Evolutionary conservation across 2,888 invertebrate genomes (phyloP).

Genomic region (Cryptocephalus moraei): DNA sequence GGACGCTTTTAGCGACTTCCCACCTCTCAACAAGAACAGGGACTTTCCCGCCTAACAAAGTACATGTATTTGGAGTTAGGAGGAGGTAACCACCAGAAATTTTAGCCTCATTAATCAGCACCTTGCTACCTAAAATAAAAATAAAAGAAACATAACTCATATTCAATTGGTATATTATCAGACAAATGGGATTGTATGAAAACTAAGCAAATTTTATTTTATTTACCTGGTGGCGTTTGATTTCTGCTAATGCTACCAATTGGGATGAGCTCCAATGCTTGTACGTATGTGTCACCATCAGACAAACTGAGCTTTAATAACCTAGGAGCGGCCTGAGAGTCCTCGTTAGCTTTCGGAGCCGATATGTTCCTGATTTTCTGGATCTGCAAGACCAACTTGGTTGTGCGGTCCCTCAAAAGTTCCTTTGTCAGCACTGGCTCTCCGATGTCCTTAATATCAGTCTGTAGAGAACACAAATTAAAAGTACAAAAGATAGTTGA

Average conservation of each 20-base stretch:
- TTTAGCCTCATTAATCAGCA: slow-evolving; percentile 55
- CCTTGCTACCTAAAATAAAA: slow-evolving; percentile 47
- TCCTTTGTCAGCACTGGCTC: slow-evolving; percentile 62
- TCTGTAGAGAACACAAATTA: slow-evolving; percentile 38
- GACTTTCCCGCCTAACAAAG: slow-evolving; percentile 77
- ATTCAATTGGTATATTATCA: too few species aligned
- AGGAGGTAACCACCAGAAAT: slow-evolving; percentile 53
- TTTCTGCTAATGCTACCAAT: slow-evolving; percentile 57
- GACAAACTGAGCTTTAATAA: slow-evolving; percentile 76
- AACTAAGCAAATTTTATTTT: too few species aligned
- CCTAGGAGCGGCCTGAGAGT: slow-evolving; percentile 69
- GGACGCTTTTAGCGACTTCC: slow-evolving; percentile 51
- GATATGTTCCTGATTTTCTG: slow-evolving; percentile 80
- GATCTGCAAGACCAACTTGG: slow-evolving; percentile 68
- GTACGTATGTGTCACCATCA: slow-evolving; percentile 71
- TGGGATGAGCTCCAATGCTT: slow-evolving; percentile 67
- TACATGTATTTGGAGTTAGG: slow-evolving; percentile 55
- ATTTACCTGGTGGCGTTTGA: slow-evolving; percentile 65
- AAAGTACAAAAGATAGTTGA: too few species aligned
- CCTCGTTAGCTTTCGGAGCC: slow-evolving; percentile 85
- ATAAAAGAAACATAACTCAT: too few species aligned
- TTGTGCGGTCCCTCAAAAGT: slow-evolving; percentile 46
- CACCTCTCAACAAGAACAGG: slow-evolving; percentile 77
- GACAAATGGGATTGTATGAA: too few species aligned
- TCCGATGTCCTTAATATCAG: slow-evolving; percentile 75